These are phyloP conservation scores for Taurulus bubalis DNA, from an alignment of 2,113 vertebrate species.

Conservation along the genomic window DNA sequence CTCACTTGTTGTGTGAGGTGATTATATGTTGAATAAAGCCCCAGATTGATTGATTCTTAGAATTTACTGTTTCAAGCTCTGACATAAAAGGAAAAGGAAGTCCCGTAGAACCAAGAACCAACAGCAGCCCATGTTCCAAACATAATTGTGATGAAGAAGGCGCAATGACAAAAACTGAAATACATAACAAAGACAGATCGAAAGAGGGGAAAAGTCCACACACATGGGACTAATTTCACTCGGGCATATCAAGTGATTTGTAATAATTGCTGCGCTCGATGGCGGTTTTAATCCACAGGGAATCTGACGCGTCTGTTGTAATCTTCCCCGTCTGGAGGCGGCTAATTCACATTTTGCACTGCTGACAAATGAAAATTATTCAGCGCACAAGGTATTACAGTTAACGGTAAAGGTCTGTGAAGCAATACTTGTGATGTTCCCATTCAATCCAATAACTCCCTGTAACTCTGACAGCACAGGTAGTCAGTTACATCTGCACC, in stretches of 20 bases:
- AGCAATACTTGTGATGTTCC: not conserved
- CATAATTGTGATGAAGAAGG: conserved; percentile 31
- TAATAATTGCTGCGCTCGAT: conserved; percentile 51
- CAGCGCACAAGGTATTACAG: not conserved
- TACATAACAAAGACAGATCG: conserved; percentile 32
- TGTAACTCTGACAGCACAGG: not conserved
- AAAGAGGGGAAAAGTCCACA: conserved; percentile 30
- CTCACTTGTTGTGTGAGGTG: not conserved
- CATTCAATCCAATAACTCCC: not conserved
- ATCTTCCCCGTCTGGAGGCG: conserved; percentile 28
- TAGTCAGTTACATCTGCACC: not conserved
- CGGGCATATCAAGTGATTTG: conserved; percentile 52
- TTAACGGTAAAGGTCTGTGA: not conserved
- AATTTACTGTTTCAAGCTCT: not conserved
- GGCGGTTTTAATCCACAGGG: conserved; percentile 55
- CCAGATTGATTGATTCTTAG: not conserved
- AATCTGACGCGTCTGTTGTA: conserved; percentile 54
- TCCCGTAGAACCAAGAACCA: not conserved
- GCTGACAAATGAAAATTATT: conserved; percentile 27
- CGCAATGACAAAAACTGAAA: conserved; percentile 29
- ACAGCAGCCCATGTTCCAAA: conserved; percentile 7
- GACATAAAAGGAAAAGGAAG: not conserved
- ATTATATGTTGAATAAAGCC: not conserved
- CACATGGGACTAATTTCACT: conserved; percentile 53
- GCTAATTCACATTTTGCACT: conserved; percentile 20